Percentiles rank a stretch among this genome's conserved stretches.
Evolutionary conservation across 1,140 invertebrate genomes (phyloP).

Genomic region (Hermatobates lingyangjiaoensis): DNA sequence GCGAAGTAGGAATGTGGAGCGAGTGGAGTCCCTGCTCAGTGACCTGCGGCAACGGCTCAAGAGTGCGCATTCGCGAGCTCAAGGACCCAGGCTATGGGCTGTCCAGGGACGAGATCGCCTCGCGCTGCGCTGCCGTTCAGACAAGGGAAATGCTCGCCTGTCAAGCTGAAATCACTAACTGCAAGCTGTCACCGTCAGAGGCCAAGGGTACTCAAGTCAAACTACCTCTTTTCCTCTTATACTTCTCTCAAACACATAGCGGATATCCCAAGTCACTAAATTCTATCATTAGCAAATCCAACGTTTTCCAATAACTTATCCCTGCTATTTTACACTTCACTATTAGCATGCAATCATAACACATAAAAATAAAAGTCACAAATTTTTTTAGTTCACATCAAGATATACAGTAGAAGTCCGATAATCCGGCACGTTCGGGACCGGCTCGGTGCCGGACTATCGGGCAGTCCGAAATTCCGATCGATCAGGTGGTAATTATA

Average conservation of each 20-base stretch:
- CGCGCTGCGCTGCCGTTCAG: background rate
- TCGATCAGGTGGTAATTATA: no score
- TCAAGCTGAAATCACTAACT: background rate
- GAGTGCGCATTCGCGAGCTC: background rate
- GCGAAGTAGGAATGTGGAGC: constrained; percentile 49
- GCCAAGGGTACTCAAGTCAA: constrained; percentile 7
- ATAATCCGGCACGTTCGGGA: no score
- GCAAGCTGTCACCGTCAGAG: constrained; percentile 7
- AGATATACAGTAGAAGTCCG: no score
- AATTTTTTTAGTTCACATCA: no score
- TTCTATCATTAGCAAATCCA: no score
- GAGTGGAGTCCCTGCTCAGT: constrained; percentile 58
- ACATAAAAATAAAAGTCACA: no score
- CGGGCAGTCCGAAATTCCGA: no score
- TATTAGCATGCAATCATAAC: no score
- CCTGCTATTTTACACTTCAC: no score
- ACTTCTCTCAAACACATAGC: background rate
- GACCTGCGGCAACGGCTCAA: constrained; percentile 48
- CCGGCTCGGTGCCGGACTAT: no score
- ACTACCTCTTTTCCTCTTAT: background rate
- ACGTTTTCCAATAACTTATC: no score
- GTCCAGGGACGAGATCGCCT: background rate
- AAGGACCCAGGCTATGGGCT: background rate
- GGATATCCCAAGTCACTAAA: no score
- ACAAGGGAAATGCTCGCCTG: background rate